Percentiles rank a stretch among this genome's conserved stretches.
Evolutionary conservation across 1,140 invertebrate species (phyloP).

Genomic region (Myzus persicae): DNA sequence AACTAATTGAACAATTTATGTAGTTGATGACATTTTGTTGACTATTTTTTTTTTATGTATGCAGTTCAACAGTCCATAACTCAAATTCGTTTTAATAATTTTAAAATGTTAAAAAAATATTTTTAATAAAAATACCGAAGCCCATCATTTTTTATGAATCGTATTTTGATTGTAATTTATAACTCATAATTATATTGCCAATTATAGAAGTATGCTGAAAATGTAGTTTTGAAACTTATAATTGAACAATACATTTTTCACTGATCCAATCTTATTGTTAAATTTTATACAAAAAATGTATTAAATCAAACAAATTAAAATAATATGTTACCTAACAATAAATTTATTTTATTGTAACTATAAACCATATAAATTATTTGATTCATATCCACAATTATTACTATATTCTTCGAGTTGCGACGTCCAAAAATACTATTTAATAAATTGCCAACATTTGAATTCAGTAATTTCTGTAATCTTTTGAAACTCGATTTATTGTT

Average conservation of each 20-base stretch:
- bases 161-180: not conserved
- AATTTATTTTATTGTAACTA: not conserved
- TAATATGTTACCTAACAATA: too few species aligned
- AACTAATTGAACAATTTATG: slow-evolving; percentile 26
- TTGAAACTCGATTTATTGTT: too few species aligned
- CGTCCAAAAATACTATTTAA: not conserved
- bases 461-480: not conserved
- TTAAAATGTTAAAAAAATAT: not conserved
- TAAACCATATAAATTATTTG: not conserved
- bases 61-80: too few species aligned
- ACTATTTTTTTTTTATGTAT: too few species aligned
- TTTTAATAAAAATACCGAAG: not conserved
- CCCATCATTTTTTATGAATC: not conserved
- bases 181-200: not conserved
- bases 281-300: not conserved
- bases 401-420: not conserved
- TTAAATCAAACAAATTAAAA: too few species aligned
- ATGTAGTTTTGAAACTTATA: too few species aligned
- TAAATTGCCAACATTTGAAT: too few species aligned
- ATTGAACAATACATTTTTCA: not conserved
- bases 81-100: not conserved
- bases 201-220: too few species aligned
- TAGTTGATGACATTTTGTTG: not conserved
- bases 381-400: not conserved
- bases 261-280: not conserved